Evolutionary conservation across 2,113 vertebrate species (phyloP), one percentile per base, ranked within the genome.

Genomic region (Phrynosoma blainvillii): DNA sequence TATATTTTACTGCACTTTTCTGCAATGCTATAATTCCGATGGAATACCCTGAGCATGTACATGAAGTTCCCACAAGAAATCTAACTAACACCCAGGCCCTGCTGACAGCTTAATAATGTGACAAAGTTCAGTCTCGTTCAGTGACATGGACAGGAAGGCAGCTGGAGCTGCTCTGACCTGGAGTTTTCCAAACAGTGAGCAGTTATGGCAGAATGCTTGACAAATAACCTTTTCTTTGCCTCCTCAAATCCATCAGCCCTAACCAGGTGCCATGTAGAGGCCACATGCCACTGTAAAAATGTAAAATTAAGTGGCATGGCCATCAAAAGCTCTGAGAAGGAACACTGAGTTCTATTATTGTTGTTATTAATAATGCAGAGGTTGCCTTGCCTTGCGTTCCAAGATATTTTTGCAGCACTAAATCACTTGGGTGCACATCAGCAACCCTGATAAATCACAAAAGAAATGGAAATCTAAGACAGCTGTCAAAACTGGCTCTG

Each of bases 71-170:
- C 97, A 97, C 95, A 96, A 97, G 96, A 96, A 97, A 97, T 96
- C 96, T 95, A 96, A 96, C 96, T 96, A 96, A 96, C 88, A 92
- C 95, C 96, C 92, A 92, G 89, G 95, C 2, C 56, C 93, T 94
- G 97, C 96, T 97, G 97, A 97, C 97, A 97, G 96, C 95, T 97
- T 97, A 97, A 97, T 97, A 97, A 97, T 94, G 97, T 97, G 97
- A 97, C 97, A 96, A 97, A 97, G 97, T 97, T 97, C 97, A 97
- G 96, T 87, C 96, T 95, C 84, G 0, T 96, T 96, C 96, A 95
- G 94, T 96, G 97, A 97, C 96, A 96, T 93, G 95, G 96, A 94
- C 96, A 97, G 94, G 96, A 97, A 97, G 96, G 96, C 59, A 0
- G 95, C 95, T 95, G 95, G 90, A 93, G 88, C 94, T 95, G 93